Conservation (phyloP, 2,113 vertebrate species). For the Crotophaga sulcirostris region DNA sequence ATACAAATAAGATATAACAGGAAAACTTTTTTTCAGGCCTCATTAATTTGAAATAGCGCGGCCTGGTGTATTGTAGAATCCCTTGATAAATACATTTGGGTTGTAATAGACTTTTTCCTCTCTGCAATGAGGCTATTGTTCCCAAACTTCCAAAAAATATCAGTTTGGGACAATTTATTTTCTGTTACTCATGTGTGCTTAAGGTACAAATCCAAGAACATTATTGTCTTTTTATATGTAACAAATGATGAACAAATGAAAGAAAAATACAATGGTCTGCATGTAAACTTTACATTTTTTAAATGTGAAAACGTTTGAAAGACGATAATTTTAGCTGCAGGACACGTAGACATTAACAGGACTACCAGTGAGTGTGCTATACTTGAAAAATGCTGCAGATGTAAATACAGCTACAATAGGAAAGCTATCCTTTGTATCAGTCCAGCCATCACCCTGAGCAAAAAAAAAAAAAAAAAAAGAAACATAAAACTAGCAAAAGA, state of each 20-base stretch:
- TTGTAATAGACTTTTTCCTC: background rate
- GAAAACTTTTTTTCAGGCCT: background rate
- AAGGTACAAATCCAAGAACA: background rate
- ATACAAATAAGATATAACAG: background rate
- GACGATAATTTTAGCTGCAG: background rate
- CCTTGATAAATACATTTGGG: background rate
- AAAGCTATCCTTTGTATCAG: background rate
- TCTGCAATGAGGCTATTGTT: background rate
- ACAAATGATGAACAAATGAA: background rate
- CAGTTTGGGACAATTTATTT: background rate
- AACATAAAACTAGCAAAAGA: background rate
- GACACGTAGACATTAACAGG: background rate
- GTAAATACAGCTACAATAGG: background rate
- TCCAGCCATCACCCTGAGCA: background rate
- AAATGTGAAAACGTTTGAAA: background rate
- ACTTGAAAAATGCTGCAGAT: background rate
- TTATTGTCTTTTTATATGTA: background rate
- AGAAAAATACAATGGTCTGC: background rate
- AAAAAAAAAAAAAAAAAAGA: background rate
- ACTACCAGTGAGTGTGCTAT: background rate
- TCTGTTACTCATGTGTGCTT: background rate
- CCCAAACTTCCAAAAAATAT: background rate
- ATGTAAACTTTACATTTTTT: background rate
- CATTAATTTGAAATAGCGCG: background rate
- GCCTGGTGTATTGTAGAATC: background rate